These are phyloP conservation scores for Abrostola tripartita DNA, from an alignment of 2,888 invertebrate species.

Conservation along the genomic window DNA sequence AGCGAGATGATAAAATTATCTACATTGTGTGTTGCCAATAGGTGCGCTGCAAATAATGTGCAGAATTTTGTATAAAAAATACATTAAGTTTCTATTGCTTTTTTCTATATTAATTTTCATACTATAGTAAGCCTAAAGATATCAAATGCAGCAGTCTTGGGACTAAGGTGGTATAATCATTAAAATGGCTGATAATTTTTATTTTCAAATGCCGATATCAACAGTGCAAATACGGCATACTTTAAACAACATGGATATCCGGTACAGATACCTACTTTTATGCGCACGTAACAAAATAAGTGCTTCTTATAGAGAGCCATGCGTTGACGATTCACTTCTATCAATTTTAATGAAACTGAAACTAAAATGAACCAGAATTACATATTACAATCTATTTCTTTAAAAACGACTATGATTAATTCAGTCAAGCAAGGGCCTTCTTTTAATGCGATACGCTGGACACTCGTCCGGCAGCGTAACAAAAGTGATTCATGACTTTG, in stretches of 20 bases:
- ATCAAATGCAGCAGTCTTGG: not conserved
- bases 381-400: no score
- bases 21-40: conserved; percentile 53
- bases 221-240: conserved; percentile 47
- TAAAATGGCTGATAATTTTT: conserved; percentile 18
- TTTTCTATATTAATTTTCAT: no score
- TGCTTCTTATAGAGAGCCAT: conserved; percentile 26
- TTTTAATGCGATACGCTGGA: conserved; percentile 60
- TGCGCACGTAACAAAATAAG: conserved; percentile 52
- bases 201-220: conserved; percentile 27
- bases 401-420: conserved; percentile 61
- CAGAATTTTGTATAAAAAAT: conserved; percentile 21
- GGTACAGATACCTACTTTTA: conserved; percentile 62
- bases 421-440: conserved; percentile 53
- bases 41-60: conserved; percentile 40
- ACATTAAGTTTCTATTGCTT: conserved; percentile 19
- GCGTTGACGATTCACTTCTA: conserved; percentile 38
- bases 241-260: conserved; percentile 57
- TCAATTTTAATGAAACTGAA: conserved; percentile 55
- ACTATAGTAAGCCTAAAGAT: no score
- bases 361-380: no score
- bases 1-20: conserved; percentile 55
- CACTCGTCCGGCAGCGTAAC: conserved; percentile 69
- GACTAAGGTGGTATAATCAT: not conserved
- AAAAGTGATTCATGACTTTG: conserved; percentile 79